These are phyloP conservation scores for Centruroides sculpturatus DNA, from an alignment of 1,140 invertebrate genomes.

Conservation along the genomic window DNA sequence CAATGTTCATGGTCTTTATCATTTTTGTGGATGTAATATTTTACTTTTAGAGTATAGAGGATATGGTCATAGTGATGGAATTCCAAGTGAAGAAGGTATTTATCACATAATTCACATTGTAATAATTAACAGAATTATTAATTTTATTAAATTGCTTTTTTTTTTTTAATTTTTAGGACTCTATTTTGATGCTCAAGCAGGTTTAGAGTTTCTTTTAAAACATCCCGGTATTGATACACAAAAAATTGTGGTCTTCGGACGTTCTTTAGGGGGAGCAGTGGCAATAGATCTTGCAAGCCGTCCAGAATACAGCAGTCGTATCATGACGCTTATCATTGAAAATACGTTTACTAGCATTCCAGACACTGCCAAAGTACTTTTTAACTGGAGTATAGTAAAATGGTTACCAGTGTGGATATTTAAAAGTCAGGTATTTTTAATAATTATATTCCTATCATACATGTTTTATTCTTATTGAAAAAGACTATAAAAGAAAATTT, in stretches of 20 bases:
- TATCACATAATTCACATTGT: no score
- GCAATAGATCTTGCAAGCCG: constrained; percentile 66
- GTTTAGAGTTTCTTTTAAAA: constrained; percentile 63
- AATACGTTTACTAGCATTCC: constrained; percentile 92
- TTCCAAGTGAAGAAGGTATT: constrained; percentile 58
- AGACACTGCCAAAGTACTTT: constrained; percentile 54
- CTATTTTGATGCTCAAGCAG: constrained; percentile 72
- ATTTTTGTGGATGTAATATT: constrained; percentile 66
- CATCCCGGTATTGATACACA: constrained; percentile 65
- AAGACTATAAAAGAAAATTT: not conserved
- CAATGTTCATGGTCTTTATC: constrained; percentile 61
- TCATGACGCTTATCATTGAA: constrained; percentile 76
- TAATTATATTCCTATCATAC: not conserved
- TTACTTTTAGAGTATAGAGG: constrained; percentile 85
- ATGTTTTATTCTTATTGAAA: not conserved
- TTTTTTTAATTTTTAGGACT: constrained; percentile 39
- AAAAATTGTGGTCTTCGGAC: constrained; percentile 82
- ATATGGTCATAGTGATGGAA: constrained; percentile 82
- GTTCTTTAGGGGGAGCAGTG: constrained; percentile 57
- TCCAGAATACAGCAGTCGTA: constrained; percentile 41
- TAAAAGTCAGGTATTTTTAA: constrained; percentile 18
- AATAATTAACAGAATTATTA: no score
- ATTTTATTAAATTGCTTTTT: no score
- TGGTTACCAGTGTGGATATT: constrained; percentile 19
- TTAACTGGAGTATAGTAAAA: constrained; percentile 25